Base-by-base conservation (phyloP, 2,797 vertebrate species). In the Jordanella pulchra region DNA sequence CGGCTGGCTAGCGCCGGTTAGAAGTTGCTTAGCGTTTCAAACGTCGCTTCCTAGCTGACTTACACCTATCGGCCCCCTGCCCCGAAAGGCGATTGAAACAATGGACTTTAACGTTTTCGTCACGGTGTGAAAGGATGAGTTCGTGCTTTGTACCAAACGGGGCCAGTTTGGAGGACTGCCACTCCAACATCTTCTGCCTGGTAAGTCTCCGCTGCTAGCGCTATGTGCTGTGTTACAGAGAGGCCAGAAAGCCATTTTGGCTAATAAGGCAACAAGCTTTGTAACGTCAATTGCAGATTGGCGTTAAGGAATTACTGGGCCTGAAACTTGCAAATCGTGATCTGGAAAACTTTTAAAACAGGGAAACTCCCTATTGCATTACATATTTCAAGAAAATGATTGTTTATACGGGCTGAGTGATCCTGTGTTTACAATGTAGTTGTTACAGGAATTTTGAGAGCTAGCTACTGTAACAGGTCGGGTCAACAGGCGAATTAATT, bases 91-190 rank as follows among this genome's bases (percentile, higher is more conserved):
- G 94, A 95, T 95, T 96, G 96, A 96, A 92, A 96, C 96, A 93
- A 99, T 99, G 97, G 97, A 95, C 94, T 93, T 95, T 87, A 83
- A 92, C 81, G 83, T 81, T 65, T 92, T 93, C 88, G 91, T 92
- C 93, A 93, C 95, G 93, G 94, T 95, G 95, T 99, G 96, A 93
- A 89, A 93, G 95, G 96, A 99, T 99, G 97, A 99, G 95, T 97
- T 97, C 97, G 96, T 98, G 97, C 95, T 98, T 97, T 95, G 97
- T 98, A 96, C 96, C 96, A 90, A 99, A 98, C 97, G 97, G 97
- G 95, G 97, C 97, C 95, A 99, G 97, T 94, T 96, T 99, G 96
- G 97, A 99, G 96, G 97, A 99, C 93, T 99, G 97, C 97, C 97
- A 99, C 95, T 99, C 97, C 94, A 99, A 99, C 93, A 97, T 99